These are phyloP conservation scores for Panthera tigris DNA, from an alignment of 2,113 vertebrate genomes.

Conservation along the genomic window DNA sequence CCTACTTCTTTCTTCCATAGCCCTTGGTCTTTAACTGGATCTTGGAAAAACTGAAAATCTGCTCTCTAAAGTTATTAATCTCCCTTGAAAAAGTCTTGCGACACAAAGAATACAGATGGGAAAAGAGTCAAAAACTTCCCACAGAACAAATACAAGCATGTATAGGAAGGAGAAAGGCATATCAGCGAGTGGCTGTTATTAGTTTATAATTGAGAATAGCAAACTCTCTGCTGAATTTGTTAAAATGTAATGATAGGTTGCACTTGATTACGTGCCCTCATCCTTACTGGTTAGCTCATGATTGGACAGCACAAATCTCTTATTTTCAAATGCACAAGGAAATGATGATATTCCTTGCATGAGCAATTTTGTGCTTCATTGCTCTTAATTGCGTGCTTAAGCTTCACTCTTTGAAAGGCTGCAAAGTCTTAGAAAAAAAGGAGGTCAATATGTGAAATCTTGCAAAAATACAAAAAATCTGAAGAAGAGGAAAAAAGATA, in stretches of 20 bases:
- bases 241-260: constrained; percentile 68
- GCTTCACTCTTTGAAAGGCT: constrained; percentile 50
- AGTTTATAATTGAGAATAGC: constrained; percentile 38
- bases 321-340: constrained; percentile 68
- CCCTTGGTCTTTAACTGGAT: background rate
- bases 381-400: constrained; percentile 45
- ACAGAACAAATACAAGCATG: background rate
- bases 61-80: background rate
- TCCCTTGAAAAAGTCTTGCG: background rate
- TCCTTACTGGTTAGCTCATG: constrained; percentile 51
- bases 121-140: background rate
- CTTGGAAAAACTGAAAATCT: background rate
- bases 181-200: background rate
- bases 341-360: constrained; percentile 73
- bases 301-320: constrained; percentile 45
- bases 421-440: constrained; percentile 56
- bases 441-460: constrained; percentile 58
- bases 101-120: background rate
- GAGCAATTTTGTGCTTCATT: constrained; percentile 67
- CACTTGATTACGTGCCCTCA: background rate
- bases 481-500: background rate
- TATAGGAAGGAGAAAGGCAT: background rate
- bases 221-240: constrained; percentile 48
- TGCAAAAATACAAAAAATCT: constrained; percentile 17
- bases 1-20: background rate